phyloP scores from a whole-genome alignment of 2,888 invertebrate species.

The Tetragnatha montana region DNA sequence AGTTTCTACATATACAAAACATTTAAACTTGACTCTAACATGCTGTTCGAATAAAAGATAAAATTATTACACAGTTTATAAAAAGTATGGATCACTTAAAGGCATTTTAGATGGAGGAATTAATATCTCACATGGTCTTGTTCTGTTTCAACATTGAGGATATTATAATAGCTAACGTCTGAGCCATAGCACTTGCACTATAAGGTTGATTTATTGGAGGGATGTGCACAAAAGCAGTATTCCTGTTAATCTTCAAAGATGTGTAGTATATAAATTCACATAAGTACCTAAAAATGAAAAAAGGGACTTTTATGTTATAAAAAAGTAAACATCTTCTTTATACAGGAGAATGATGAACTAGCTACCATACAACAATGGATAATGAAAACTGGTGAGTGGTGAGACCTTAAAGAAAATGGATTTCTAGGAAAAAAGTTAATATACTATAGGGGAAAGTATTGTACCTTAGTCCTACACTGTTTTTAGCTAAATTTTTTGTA shows the following conservation, averaged over 20 bases:
- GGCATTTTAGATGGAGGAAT: no score
- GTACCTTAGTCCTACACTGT: no score
- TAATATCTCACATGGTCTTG: neutral
- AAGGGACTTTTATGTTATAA: no score
- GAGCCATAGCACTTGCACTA: slow-evolving; percentile 80
- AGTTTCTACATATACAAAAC: no score
- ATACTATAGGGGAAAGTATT: no score
- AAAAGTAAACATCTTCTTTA: neutral
- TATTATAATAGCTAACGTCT: slow-evolving; percentile 53
- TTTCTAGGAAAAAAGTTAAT: no score
- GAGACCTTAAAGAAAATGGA: neutral
- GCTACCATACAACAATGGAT: neutral
- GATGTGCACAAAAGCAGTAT: slow-evolving; percentile 87
- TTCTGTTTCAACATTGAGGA: slow-evolving; percentile 57
- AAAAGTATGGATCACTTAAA: no score
- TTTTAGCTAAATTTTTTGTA: no score
- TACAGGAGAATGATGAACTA: neutral
- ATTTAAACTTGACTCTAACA: no score
- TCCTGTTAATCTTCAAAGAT: slow-evolving; percentile 82
- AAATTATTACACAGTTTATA: no score
- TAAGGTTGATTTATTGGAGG: slow-evolving; percentile 82
- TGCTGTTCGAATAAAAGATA: no score
- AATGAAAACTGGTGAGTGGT: neutral
- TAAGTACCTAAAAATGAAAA: slow-evolving; percentile 80
- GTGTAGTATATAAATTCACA: slow-evolving; percentile 90